These are phyloP conservation scores for Gobionotothen gibberifrons DNA, from an alignment of 2,797 vertebrate genomes.

Conservation along the genomic window DNA sequence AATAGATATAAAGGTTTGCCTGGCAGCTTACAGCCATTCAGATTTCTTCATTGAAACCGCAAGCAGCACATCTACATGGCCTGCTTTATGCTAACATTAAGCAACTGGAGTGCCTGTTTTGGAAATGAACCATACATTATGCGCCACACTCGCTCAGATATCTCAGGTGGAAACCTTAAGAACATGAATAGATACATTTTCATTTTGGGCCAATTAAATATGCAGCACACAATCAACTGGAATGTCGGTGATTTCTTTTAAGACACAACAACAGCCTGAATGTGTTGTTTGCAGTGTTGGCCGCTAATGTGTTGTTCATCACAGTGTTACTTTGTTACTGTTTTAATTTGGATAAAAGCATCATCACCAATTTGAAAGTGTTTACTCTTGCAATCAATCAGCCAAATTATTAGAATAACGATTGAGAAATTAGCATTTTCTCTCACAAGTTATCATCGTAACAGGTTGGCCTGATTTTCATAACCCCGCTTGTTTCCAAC, in stretches of 20 bases:
- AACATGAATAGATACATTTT: slow-evolving; percentile 53
- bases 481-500: slow-evolving; percentile 25
- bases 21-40: slow-evolving; percentile 88
- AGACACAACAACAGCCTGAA: slow-evolving; percentile 42
- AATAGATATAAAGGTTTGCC: slow-evolving; percentile 92
- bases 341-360: slow-evolving; percentile 42
- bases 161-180: slow-evolving; percentile 74
- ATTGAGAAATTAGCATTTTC: slow-evolving; percentile 42
- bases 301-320: slow-evolving; percentile 41
- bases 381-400: slow-evolving; percentile 49
- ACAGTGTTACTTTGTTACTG: slow-evolving; percentile 37
- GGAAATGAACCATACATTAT: slow-evolving; percentile 74
- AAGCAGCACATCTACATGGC: slow-evolving; percentile 79
- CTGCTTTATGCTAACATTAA: slow-evolving; percentile 81
- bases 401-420: slow-evolving; percentile 45
- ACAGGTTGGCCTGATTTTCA: slow-evolving; percentile 38
- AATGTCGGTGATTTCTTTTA: slow-evolving; percentile 46
- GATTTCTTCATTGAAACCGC: slow-evolving; percentile 87
- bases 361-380: slow-evolving; percentile 26
- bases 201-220: slow-evolving; percentile 51
- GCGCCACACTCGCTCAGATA: slow-evolving; percentile 53
- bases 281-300: slow-evolving; percentile 34
- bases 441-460: slow-evolving; percentile 25
- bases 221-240: slow-evolving; percentile 37
- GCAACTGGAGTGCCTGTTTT: slow-evolving; percentile 75